phyloP scores from a whole-genome alignment of 2,113 vertebrate species.

The Larimichthys crocea region DNA sequence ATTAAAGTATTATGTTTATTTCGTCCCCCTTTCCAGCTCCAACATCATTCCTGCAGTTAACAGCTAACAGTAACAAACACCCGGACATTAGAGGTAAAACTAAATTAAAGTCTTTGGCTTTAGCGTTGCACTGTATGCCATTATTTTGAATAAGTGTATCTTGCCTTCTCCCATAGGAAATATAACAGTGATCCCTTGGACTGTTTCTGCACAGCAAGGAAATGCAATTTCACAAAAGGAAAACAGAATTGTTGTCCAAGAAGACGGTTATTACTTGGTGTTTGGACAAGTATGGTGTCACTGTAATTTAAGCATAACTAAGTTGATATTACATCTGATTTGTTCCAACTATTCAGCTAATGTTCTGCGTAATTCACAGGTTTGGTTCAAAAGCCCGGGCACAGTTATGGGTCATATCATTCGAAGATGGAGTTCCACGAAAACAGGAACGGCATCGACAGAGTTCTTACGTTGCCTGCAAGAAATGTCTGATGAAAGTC shows the following conservation, averaged over 20 bases:
- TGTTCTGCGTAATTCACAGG: slow-evolving; percentile 69
- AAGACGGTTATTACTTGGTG: slow-evolving; percentile 81
- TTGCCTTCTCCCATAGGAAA: slow-evolving; percentile 73
- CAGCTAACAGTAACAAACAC: slow-evolving; percentile 72
- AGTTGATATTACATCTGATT: slow-evolving; percentile 61
- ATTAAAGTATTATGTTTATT: slow-evolving; percentile 62
- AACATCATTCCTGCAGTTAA: slow-evolving; percentile 76
- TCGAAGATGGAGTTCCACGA: slow-evolving; percentile 47
- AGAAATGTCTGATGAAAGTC: slow-evolving; percentile 53
- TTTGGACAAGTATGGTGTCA: slow-evolving; percentile 80
- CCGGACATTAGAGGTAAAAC: slow-evolving; percentile 74
- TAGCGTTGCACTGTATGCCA: slow-evolving; percentile 38
- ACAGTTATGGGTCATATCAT: slow-evolving; percentile 73
- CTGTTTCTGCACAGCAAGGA: slow-evolving; percentile 73
- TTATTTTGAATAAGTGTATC: slow-evolving; percentile 69
- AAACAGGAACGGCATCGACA: slow-evolving; percentile 29
- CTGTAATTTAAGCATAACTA: slow-evolving; percentile 62
- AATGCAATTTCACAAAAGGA: slow-evolving; percentile 72
- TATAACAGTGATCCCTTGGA: slow-evolving; percentile 79
- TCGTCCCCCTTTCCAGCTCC: slow-evolving; percentile 56
- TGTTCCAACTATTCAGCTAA: slow-evolving; percentile 71
- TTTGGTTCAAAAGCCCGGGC: slow-evolving; percentile 69
- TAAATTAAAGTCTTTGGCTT: slow-evolving; percentile 59
- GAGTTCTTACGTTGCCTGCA: slow-evolving; percentile 70
- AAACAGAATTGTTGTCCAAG: slow-evolving; percentile 81